Base-by-base conservation (phyloP, 1,140 invertebrate genomes). In the Globodera rostochiensis region DNA sequence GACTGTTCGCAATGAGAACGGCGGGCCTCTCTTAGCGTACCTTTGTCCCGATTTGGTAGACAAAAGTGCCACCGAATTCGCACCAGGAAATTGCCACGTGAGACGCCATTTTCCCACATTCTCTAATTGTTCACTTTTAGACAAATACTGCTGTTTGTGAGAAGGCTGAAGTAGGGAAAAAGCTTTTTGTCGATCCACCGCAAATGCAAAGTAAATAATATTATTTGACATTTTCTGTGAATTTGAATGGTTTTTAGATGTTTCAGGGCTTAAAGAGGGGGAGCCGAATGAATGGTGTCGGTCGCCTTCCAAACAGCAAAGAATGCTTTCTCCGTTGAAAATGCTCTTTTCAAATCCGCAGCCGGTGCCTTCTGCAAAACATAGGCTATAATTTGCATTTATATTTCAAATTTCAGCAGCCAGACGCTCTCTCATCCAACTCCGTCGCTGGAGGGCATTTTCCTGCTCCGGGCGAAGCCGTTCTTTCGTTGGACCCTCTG, bases 1-100 rank as follows among this genome's bases (percentile, higher is more conserved):
- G 49, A 75, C 83, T 7, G 64, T 83, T 60, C 69, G 82, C 46
- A 83, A 83, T 74, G 82, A 83, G 15, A 83, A 84, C 67, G 82
- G 82, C n/a, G 73, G 74, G 1, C 69, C 49, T 25, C 80, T 83
- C 19, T 47, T 84, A 13, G 83, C 82, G 21, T 83, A 69, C 46
- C 46, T 83, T 53, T 83, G 82, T 53, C 82, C 83, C 7, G 81
- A 80, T n/a, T 21, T 15, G 6, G 25, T 69, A 19, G 21, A 77
- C 2, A 49, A 77, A 67, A 60, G 6, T 8, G 57, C 47, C 49
- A 21, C 66, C 8, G 76, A 66, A 36, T 36, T 71, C 19, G 7
- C 25, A 45, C 21, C 25, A 47, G 36, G 15, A 13, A 64, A 64
- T 64, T 71, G 1, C 69, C 11, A 71, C 7, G 69, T 45, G 8